Percentiles rank a stretch among this genome's conserved stretches.
phyloP scores from a whole-genome alignment of 2,888 invertebrate genomes.

The Amphipyra tragopoginis region DNA sequence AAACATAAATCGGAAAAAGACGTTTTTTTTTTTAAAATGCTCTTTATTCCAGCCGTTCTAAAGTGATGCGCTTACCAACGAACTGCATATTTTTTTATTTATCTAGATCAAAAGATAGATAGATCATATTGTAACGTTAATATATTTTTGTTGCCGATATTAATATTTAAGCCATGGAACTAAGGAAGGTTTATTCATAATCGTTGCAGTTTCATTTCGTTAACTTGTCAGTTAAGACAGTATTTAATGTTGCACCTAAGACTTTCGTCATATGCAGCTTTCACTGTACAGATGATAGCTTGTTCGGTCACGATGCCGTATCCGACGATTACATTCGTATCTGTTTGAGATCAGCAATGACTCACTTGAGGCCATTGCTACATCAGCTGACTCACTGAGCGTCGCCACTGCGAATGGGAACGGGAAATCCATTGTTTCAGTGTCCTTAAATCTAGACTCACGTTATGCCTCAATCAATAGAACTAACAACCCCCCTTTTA shows the following conservation, averaged over 20 bases:
- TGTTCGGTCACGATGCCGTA: constrained; percentile 61
- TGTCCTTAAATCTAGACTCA: constrained; percentile 70
- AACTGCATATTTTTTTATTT: too few species aligned
- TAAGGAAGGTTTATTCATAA: too few species aligned
- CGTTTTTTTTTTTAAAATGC: too few species aligned
- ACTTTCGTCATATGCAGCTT: constrained; percentile 35
- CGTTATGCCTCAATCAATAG: constrained; percentile 21
- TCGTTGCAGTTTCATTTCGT: too few species aligned
- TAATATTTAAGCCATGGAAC: too few species aligned
- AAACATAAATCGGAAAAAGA: too few species aligned
- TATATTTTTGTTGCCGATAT: too few species aligned
- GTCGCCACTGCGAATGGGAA: constrained; percentile 72
- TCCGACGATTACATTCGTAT: constrained; percentile 70
- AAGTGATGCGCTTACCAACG: too few species aligned
- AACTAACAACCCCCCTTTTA: constrained; percentile 17
- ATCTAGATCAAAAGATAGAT: too few species aligned
- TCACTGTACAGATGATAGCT: constrained; percentile 41
- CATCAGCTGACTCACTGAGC: constrained; percentile 87
- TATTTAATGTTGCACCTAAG: constrained; percentile 13
- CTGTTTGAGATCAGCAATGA: constrained; percentile 79
- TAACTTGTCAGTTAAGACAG: not conserved
- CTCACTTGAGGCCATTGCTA: constrained; percentile 81
- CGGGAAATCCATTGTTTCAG: constrained; percentile 84
- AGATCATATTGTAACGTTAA: too few species aligned
- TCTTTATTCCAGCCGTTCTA: too few species aligned